Evolutionary conservation across 2,888 invertebrate species (phyloP).

Genomic region (Yponomeuta plumbellus): DNA sequence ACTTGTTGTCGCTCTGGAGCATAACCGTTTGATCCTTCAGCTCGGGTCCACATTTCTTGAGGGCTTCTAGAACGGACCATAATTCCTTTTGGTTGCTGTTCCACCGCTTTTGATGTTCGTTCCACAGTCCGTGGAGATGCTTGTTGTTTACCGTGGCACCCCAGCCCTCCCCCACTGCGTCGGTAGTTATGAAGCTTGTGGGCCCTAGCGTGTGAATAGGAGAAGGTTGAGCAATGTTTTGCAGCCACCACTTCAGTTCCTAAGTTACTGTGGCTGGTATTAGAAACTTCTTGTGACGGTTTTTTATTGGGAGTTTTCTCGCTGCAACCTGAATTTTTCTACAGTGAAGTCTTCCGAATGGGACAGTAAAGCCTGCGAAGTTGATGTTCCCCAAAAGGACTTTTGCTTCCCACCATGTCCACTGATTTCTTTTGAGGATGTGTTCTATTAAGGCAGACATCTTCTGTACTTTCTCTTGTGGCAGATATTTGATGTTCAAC

Average conservation of each 20-base stretch:
- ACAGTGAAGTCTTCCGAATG: too few relatives aligned
- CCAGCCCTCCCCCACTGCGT: not conserved
- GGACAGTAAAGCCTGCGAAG: too few relatives aligned
- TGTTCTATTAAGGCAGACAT: not conserved
- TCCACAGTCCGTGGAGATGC: constrained; percentile 6
- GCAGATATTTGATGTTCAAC: not conserved
- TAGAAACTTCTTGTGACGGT: too few relatives aligned
- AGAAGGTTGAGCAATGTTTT: too few relatives aligned
- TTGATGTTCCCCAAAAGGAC: too few relatives aligned
- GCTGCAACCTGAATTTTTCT: too few relatives aligned
- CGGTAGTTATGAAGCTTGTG: not conserved
- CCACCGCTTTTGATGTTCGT: not conserved
- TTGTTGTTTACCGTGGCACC: not conserved
- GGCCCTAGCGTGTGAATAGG: not conserved
- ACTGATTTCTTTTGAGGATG: not conserved
- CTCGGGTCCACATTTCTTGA: not conserved
- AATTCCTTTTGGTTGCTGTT: constrained; percentile 16
- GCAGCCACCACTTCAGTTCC: too few relatives aligned
- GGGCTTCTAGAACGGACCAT: constrained; percentile 6
- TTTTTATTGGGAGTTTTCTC: too few relatives aligned
- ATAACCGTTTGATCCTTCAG: constrained; percentile 6
- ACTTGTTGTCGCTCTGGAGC: constrained; percentile 20
- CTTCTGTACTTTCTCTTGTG: not conserved
- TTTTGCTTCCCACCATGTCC: constrained; percentile 7
- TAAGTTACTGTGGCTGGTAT: too few relatives aligned